Conservation (phyloP, 1,140 invertebrate species). For the Eciton burchellii region DNA sequence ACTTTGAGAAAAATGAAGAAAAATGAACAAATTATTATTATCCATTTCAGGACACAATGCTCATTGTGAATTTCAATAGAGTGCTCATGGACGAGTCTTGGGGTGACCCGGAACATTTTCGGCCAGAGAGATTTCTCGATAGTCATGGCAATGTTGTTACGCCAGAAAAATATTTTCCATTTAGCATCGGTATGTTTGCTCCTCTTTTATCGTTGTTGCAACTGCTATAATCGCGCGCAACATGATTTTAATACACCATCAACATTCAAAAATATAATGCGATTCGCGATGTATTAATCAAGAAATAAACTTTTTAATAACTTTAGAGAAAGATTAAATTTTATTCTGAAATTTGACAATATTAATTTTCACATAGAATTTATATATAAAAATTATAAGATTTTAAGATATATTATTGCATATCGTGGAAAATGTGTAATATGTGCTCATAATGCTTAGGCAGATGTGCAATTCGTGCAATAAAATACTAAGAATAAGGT, state of each 20-base stretch:
- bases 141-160: conserved; percentile 88
- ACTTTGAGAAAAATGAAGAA: background rate
- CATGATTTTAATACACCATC: too few relatives aligned
- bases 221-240: conserved; percentile 1
- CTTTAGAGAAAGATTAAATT: too few relatives aligned
- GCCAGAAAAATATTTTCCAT: conserved; percentile 91
- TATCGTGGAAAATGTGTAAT: too few relatives aligned
- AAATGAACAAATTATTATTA: conserved; percentile 14
- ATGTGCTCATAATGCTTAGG: too few relatives aligned
- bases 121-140: conserved; percentile 92
- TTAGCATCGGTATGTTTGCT: conserved; percentile 88
- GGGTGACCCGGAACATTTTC: conserved; percentile 90
- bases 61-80: conserved; percentile 93
- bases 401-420: too few relatives aligned
- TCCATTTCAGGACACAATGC: conserved; percentile 90
- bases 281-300: too few relatives aligned
- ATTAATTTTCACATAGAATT: too few relatives aligned
- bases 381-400: too few relatives aligned
- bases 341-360: too few relatives aligned
- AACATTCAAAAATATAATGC: too few relatives aligned
- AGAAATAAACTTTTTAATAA: too few relatives aligned
- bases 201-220: background rate
- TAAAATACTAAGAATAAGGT: background rate
- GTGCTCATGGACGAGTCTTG: conserved; percentile 91
- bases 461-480: too few relatives aligned